phyloP scores from a whole-genome alignment of 2,797 vertebrate species.

The Tympanoctomys barrerae region DNA sequence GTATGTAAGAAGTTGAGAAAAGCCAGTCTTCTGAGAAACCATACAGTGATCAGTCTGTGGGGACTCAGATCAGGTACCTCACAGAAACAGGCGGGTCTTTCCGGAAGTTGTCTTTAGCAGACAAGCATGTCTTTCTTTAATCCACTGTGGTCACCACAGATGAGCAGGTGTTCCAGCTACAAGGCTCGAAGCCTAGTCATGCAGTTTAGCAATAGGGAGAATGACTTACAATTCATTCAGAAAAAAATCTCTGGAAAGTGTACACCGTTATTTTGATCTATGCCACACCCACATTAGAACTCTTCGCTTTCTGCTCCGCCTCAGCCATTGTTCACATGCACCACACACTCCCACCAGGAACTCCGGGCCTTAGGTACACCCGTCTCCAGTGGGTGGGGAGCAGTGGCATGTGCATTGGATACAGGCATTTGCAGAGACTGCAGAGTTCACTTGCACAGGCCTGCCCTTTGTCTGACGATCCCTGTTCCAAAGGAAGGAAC shows the following conservation, averaged over 20 bases:
- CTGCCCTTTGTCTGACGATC: background rate
- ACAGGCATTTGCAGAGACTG: background rate
- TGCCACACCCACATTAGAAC: background rate
- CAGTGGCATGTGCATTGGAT: background rate
- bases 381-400: background rate
- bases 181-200: background rate
- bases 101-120: constrained; percentile 55
- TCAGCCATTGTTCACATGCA: background rate
- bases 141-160: background rate
- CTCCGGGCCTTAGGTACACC: background rate
- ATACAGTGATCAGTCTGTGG: constrained; percentile 87
- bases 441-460: background rate
- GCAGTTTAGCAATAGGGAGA: constrained; percentile 19
- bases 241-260: background rate
- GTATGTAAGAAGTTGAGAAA: constrained; percentile 84
- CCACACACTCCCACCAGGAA: background rate
- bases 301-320: constrained; percentile 15
- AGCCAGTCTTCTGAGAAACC: constrained; percentile 87
- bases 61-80: background rate
- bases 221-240: constrained; percentile 38
- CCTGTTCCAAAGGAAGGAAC: constrained; percentile 2
- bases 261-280: background rate
- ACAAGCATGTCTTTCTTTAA: constrained; percentile 41
- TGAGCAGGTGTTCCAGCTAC: background rate
- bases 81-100: background rate